Percentiles rank a stretch among this genome's conserved stretches.
phyloP scores from a whole-genome alignment of 2,797 vertebrate species.

The Rhadinocentrus ornatus region DNA sequence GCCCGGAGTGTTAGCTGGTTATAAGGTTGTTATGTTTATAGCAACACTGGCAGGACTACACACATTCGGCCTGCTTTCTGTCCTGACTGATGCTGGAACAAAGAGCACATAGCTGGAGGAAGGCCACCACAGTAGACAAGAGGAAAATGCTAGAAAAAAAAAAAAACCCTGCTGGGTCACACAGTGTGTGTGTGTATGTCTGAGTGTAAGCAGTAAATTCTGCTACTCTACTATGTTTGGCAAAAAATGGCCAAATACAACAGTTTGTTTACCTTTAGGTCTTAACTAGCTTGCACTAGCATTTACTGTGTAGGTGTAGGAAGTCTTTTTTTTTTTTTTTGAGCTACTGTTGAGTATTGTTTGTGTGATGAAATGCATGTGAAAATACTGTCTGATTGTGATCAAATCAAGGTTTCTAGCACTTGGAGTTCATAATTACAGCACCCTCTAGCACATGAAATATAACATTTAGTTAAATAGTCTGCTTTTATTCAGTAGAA shows the following conservation, averaged over 20 bases:
- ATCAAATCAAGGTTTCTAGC: constrained; percentile 45
- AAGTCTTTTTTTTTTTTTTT: constrained; percentile 18
- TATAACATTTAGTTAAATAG: constrained; percentile 32
- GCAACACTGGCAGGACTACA: constrained; percentile 57
- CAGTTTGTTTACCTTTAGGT: constrained; percentile 50
- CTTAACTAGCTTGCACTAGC: constrained; percentile 39
- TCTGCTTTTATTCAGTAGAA: constrained; percentile 5
- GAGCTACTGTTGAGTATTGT: constrained; percentile 38
- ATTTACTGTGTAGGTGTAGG: constrained; percentile 62
- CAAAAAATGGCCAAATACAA: constrained; percentile 30
- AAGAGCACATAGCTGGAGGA: constrained; percentile 63
- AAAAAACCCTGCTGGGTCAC: constrained; percentile 53
- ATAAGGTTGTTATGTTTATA: constrained; percentile 60
- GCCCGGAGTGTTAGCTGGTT: constrained; percentile 24
- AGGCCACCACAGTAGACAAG: constrained; percentile 48
- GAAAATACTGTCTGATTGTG: constrained; percentile 37
- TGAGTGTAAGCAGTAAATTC: constrained; percentile 39
- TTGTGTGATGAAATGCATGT: constrained; percentile 21
- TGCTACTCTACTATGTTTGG: constrained; percentile 41
- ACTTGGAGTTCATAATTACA: constrained; percentile 37
- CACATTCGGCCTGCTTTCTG: constrained; percentile 34
- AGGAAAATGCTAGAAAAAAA: constrained; percentile 34
- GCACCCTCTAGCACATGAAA: constrained; percentile 16
- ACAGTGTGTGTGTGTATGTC: constrained; percentile 25
- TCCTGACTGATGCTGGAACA: constrained; percentile 49